phyloP scores from a whole-genome alignment of 2,113 vertebrate species.

The Aspiorhynchus laticeps region DNA sequence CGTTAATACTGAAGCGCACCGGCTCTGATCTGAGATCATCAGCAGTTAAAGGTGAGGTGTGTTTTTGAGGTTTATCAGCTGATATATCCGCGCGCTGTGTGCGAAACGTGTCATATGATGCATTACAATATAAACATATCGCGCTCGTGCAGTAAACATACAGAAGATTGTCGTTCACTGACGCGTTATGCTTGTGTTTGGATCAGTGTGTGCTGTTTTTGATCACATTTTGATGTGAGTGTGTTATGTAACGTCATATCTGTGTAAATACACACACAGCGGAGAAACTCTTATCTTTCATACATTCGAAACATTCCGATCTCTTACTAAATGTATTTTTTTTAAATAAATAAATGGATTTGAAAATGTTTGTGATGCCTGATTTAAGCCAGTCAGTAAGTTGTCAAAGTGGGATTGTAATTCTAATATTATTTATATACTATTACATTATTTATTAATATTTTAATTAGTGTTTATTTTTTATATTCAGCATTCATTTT shows the following conservation, averaged over 20 bases:
- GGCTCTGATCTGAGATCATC: slow-evolving; percentile 37
- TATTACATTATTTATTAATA: not conserved
- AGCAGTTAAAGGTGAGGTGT: slow-evolving; percentile 28
- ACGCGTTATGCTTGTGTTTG: not conserved
- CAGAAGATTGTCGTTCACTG: not conserved
- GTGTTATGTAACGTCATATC: slow-evolving; percentile 16
- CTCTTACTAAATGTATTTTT: not conserved
- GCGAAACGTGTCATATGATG: not conserved
- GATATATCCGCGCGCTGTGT: not conserved
- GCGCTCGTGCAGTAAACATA: not conserved
- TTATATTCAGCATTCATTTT: not conserved
- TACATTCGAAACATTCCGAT: not conserved
- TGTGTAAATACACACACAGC: not conserved
- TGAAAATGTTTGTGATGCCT: not conserved
- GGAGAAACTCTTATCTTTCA: not conserved
- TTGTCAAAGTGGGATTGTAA: not conserved
- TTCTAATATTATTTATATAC: not conserved
- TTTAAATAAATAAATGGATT: not conserved
- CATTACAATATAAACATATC: not conserved
- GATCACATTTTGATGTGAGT: not conserved
- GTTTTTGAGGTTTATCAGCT: slow-evolving; percentile 15
- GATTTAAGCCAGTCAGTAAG: not conserved
- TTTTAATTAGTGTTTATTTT: not conserved
- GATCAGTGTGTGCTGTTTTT: not conserved
- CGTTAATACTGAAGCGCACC: not conserved